Evolutionary conservation across 2,797 vertebrate species (phyloP), one percentile per base, ranked within the genome.

Genomic region (Zenarchopterus dispar): DNA sequence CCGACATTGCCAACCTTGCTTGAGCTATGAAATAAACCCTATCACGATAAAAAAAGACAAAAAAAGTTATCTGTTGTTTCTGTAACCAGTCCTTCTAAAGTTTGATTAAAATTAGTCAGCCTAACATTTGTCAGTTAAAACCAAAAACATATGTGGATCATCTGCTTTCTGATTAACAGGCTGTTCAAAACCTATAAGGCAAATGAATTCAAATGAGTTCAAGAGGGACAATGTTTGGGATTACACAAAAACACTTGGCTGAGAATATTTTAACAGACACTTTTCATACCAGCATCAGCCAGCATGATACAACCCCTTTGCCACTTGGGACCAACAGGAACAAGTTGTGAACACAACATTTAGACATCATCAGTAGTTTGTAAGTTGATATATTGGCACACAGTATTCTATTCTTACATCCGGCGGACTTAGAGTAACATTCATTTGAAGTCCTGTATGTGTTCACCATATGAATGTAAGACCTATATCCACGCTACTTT

Each of bases 1-100:
- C 50, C 24, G 31, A 36, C 22, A 2, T 18, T 64, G 62, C 49
- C 46, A 62, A 57, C 46, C 15, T 43, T 50, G 50, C 50, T 19
- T 4, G 31, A 53, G 31, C 47, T 78, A 63, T 67, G 15, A 58
- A 47, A 19, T 18, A 56, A 62, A 72, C 53, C 59, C 43, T 22
- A 46, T 9, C 9, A 21, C 2, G 5, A 3, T 22, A 24, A 22
- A 41, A 41, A 10, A 16, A 53, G 2, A 54, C 1, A 19, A n/a
- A 52, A 54, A 55, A 18, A 56, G 21, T 33, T 18, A 68, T 23
- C 50, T 24, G 31, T 55, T 15, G 1, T 56, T 72, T 73, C 19
- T 73, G 21, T 48, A 48, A 23, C 43, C 10, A 49, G 19, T 70
- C 46, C 59, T 53, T 71, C 15, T 56, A 19, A 67, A n/a, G n/a